Base-by-base conservation (phyloP, 2,113 vertebrate species). In the Rhinogobius similis region DNA sequence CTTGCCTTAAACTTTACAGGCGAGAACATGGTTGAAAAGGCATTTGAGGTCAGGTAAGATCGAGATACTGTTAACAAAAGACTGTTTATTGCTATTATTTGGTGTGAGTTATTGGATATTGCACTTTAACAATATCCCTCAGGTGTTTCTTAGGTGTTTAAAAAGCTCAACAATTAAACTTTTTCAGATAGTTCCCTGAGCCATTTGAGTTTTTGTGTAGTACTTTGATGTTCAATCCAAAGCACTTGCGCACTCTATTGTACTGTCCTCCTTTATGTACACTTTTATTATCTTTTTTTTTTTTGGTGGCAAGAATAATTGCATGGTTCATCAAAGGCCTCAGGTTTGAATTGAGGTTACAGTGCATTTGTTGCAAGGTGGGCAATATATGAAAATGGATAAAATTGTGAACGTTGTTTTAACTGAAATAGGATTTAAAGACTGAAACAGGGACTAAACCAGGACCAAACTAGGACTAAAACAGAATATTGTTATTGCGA, bases 91-190 rank as follows among this genome's bases (percentile, higher is more conserved):
- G 64, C 70, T 24, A 55, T 65, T 79, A 73, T 78, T 77, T 18
- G 55, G 52, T 79, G 62, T 76, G 72, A 82, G 59, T 18, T 7
- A 70, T 73, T 86, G n/a, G 53, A 18, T 36, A 62, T 44, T 62
- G 18, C 26, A 53, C 23, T 36, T 71, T 21, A 67, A 73, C 75
- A 70, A 79, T 70, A 63, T 58, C 9, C 27, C 29, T 1, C 27
- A 24, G 23, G 14, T 44, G 13, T 46, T 43, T 11, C 12, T 43
- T n/a, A n/a, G n/a, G n/a, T 41, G 39, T 41, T 41, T 41, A 5
- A 5, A 36, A 7, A 36, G 32, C 32, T 36, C 32, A 36, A 36
- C 32, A 36, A 36, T 36, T 36, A 3, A 3, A 3, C 7, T 41
- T 10, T 36, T 36, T 36, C 12, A 41, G 39, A 41, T 10, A 41